Evolutionary conservation across 1,140 invertebrate species (phyloP).

Genomic region (Formica exsecta): DNA sequence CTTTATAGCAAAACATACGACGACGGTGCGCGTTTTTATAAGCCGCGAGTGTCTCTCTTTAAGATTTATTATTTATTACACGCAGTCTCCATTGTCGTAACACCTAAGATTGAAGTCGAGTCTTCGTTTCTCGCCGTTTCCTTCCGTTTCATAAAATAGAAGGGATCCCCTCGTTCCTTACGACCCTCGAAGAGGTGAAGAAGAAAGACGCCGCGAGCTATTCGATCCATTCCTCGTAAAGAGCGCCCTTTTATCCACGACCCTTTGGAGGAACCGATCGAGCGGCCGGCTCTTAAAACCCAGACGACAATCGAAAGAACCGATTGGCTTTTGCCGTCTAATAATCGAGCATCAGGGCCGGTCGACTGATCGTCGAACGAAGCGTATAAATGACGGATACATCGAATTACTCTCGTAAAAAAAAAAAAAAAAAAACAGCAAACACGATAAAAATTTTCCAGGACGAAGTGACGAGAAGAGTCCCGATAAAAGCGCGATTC

Average conservation of each 20-base stretch:
- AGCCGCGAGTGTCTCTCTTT: slow-evolving; percentile 19
- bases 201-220: slow-evolving; percentile 35
- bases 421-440: neutral
- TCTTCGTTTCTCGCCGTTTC: slow-evolving; percentile 58
- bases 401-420: slow-evolving; percentile 18
- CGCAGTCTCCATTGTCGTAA: slow-evolving; percentile 59
- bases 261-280: slow-evolving; percentile 43
- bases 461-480: neutral
- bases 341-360: slow-evolving; percentile 33
- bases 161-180: slow-evolving; percentile 29
- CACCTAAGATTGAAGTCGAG: slow-evolving; percentile 58
- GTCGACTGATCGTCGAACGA: slow-evolving; percentile 16
- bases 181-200: slow-evolving; percentile 1
- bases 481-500: slow-evolving; percentile 1
- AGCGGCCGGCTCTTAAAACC: slow-evolving; percentile 39
- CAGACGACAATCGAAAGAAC: slow-evolving; percentile 28
- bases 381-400: slow-evolving; percentile 28
- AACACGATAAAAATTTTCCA: slow-evolving; percentile 7
- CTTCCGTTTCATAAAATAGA: slow-evolving; percentile 69
- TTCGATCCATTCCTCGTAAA: slow-evolving; percentile 57
- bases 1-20: slow-evolving; percentile 39
- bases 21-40: neutral
- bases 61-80: slow-evolving; percentile 60
- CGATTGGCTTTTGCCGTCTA: slow-evolving; percentile 47
- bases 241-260: slow-evolving; percentile 32